Evolutionary conservation across 2,888 invertebrate species (phyloP).

Genomic region (Heliconius charithonia): DNA sequence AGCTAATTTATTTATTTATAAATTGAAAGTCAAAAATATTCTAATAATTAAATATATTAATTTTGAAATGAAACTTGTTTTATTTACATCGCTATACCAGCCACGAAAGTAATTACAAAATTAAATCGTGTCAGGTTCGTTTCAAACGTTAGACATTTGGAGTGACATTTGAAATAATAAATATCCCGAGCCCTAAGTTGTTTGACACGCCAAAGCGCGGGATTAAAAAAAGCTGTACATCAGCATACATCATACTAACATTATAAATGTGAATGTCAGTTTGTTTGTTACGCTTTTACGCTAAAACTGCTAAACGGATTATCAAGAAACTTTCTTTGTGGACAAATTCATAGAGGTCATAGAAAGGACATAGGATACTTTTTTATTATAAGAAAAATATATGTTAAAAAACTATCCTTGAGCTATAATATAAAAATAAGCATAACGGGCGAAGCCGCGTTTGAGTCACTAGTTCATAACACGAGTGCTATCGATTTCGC

Average conservation of each 20-base stretch:
- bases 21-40: not conserved
- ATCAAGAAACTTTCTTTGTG: too few species aligned
- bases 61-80: constrained; percentile 2
- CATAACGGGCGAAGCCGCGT: too few species aligned
- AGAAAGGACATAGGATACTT: too few species aligned
- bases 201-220: not conserved
- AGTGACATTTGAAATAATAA: constrained; percentile 22
- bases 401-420: too few species aligned
- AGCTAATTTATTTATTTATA: not conserved
- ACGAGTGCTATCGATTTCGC: too few species aligned
- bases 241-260: not conserved
- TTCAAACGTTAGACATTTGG: constrained; percentile 6
- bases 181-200: constrained; percentile 6
- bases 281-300: too few species aligned
- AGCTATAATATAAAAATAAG: too few species aligned
- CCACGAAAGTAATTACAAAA: constrained; percentile 13
- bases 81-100: constrained; percentile 1
- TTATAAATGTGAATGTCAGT: too few species aligned
- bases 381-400: too few species aligned
- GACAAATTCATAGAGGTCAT: too few species aligned
- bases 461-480: too few species aligned
- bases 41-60: constrained; percentile 18
- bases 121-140: constrained; percentile 10
- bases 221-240: constrained; percentile 13
- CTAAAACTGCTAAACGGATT: too few species aligned